A percentile compares a stretch with the other conserved stretches of the same genome.
Conservation (phyloP, 1,140 invertebrate genomes). For the Sarcophaga peregrina region DNA sequence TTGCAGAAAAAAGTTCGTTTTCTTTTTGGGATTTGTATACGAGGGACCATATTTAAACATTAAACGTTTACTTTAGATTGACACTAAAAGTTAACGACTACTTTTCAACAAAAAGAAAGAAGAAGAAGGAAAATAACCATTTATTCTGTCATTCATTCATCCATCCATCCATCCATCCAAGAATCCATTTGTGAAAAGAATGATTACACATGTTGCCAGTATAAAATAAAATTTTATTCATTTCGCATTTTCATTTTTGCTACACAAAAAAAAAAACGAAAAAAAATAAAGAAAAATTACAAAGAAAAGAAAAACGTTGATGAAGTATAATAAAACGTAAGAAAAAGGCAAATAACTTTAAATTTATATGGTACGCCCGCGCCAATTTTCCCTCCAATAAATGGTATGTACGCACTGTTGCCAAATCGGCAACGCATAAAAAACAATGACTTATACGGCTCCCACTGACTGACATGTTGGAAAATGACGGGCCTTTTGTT, state of each 20-base stretch:
- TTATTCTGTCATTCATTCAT: constrained; percentile 3
- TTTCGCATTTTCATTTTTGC: constrained; percentile 58
- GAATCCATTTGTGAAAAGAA: constrained; percentile 46
- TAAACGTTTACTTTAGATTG: constrained; percentile 39
- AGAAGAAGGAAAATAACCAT: constrained; percentile 27
- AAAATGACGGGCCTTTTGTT: constrained; percentile 10
- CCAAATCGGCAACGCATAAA: constrained; percentile 33
- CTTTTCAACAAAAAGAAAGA: background rate
- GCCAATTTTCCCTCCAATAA: background rate
- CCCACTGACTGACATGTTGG: background rate
- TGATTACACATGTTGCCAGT: constrained; percentile 63
- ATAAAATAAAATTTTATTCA: constrained; percentile 65
- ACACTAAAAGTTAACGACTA: constrained; percentile 36
- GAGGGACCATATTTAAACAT: constrained; percentile 10
- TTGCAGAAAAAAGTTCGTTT: background rate
- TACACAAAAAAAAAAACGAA: background rate
- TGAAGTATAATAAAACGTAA: background rate
- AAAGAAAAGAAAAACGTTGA: too few species aligned
- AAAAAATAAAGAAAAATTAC: background rate
- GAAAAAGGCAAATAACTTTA: constrained; percentile 62
- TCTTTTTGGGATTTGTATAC: background rate
- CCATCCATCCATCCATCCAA: background rate
- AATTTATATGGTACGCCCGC: constrained; percentile 61
- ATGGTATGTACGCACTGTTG: background rate
- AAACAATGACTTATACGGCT: constrained; percentile 34